These are phyloP conservation scores for Syrrhaptes paradoxus DNA, from an alignment of 2,113 vertebrate species.

Conservation along the genomic window DNA sequence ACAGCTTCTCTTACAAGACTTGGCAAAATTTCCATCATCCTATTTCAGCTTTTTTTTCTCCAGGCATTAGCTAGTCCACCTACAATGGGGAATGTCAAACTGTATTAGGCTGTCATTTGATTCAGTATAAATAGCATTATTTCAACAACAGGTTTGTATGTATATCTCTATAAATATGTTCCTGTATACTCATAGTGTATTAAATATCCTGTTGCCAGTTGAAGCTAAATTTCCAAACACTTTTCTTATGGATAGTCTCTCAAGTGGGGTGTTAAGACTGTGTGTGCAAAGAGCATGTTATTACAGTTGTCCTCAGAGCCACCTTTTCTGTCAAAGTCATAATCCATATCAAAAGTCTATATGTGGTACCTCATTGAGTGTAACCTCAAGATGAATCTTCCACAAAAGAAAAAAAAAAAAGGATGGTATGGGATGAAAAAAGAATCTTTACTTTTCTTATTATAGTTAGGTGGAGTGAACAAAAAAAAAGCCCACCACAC, in stretches of 20 bases:
- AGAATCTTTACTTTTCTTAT: not conserved
- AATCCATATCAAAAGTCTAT: not conserved
- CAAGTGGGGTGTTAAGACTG: not conserved
- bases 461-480: accelerated
- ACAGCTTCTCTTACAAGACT: not conserved
- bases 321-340: not conserved
- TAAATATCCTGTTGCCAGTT: not conserved
- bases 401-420: too few relatives aligned
- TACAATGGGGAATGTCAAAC: not conserved
- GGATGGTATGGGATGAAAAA: not conserved
- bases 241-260: not conserved
- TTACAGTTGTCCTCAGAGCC: not conserved
- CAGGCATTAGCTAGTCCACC: not conserved
- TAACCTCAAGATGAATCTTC: not conserved
- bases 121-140: not conserved
- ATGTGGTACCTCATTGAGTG: not conserved
- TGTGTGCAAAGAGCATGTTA: not conserved
- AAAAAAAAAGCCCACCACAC: not conserved
- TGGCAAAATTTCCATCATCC: not conserved
- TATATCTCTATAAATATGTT: accelerated
- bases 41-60: not conserved
- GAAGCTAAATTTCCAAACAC: not conserved
- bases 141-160: not conserved
- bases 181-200: not conserved
- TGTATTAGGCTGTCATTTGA: not conserved